Evolutionary conservation across 2,113 vertebrate genomes (phyloP).

Genomic region (Tachysurus vachellii): DNA sequence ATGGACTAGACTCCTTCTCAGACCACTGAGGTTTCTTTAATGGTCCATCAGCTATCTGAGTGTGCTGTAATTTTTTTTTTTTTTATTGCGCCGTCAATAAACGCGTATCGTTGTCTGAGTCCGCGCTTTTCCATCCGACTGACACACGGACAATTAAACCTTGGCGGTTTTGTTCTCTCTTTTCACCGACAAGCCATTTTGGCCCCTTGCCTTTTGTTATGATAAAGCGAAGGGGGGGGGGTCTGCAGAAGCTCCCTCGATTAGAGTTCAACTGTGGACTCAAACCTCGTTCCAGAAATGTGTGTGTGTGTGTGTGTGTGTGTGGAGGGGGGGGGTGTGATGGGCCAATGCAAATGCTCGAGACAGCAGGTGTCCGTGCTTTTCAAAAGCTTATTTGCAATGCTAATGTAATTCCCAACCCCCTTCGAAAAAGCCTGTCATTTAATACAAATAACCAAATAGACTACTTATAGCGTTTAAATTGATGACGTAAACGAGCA

Average conservation of each 20-base stretch:
- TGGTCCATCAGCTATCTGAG: slow-evolving; percentile 15
- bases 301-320: slow-evolving; percentile 50
- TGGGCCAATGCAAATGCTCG: slow-evolving; percentile 58
- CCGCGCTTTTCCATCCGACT: slow-evolving; percentile 49
- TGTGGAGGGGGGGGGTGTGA: slow-evolving; percentile 37
- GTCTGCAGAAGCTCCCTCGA: slow-evolving; percentile 49
- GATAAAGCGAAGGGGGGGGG: slow-evolving; percentile 49
- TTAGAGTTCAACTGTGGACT: slow-evolving; percentile 43
- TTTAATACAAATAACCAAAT: slow-evolving; percentile 24
- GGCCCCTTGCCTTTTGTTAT: slow-evolving; percentile 59
- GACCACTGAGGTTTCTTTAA: slow-evolving; percentile 37
- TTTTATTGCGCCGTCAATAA: slow-evolving; percentile 36
- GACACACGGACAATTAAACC: slow-evolving; percentile 58
- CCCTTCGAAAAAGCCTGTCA: slow-evolving; percentile 45
- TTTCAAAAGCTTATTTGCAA: slow-evolving; percentile 64
- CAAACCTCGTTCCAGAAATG: slow-evolving; percentile 52
- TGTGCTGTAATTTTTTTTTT: slow-evolving; percentile 46
- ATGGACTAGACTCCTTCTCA: slow-evolving; percentile 26
- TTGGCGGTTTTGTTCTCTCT: slow-evolving; percentile 55
- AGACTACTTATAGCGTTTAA: slow-evolving; percentile 13
- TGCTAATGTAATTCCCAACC: slow-evolving; percentile 58
- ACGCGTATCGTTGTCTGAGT: slow-evolving; percentile 27
- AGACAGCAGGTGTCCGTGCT: slow-evolving; percentile 65
- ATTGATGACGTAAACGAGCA: slow-evolving; percentile 6
- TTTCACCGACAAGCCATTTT: slow-evolving; percentile 40